These are phyloP conservation scores for Trypoxylon attenuatum DNA, from an alignment of 2,888 invertebrate species.

Conservation along the genomic window DNA sequence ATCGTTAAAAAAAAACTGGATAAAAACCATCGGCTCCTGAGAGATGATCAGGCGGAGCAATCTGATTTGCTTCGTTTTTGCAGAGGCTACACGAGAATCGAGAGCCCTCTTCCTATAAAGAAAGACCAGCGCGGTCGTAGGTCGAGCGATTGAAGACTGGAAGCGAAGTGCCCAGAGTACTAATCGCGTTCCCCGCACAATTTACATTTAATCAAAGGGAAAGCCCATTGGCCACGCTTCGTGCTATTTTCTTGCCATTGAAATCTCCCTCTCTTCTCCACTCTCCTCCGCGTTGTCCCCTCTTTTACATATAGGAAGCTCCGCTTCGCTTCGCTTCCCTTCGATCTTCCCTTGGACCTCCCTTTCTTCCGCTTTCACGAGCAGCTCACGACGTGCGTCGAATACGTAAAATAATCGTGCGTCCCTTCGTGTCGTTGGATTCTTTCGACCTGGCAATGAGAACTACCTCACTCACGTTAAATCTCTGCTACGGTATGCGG, in stretches of 20 bases:
- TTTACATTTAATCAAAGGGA: slow-evolving; percentile 74
- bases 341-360: too few species aligned
- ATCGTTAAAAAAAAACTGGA: background rate
- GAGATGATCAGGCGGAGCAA: slow-evolving; percentile 13
- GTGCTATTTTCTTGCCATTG: slow-evolving; percentile 73
- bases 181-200: slow-evolving; percentile 72
- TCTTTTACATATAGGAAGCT: background rate
- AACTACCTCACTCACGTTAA: slow-evolving; percentile 16
- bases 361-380: slow-evolving; percentile 17
- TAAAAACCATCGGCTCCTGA: slow-evolving; percentile 10
- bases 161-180: slow-evolving; percentile 65
- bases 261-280: slow-evolving; percentile 57
- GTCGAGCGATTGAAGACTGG: slow-evolving; percentile 47
- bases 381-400: slow-evolving; percentile 55
- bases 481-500: slow-evolving; percentile 16
- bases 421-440: slow-evolving; percentile 11
- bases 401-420: slow-evolving; percentile 68
- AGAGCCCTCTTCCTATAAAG: slow-evolving; percentile 12
- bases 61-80: slow-evolving; percentile 35
- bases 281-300: background rate
- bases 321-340: slow-evolving; percentile 12
- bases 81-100: background rate
- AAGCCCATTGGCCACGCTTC: slow-evolving; percentile 70
- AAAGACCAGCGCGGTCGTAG: slow-evolving; percentile 16
- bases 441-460: background rate